phyloP scores from a whole-genome alignment of 1,140 invertebrate species.

The Pantala flavescens region DNA sequence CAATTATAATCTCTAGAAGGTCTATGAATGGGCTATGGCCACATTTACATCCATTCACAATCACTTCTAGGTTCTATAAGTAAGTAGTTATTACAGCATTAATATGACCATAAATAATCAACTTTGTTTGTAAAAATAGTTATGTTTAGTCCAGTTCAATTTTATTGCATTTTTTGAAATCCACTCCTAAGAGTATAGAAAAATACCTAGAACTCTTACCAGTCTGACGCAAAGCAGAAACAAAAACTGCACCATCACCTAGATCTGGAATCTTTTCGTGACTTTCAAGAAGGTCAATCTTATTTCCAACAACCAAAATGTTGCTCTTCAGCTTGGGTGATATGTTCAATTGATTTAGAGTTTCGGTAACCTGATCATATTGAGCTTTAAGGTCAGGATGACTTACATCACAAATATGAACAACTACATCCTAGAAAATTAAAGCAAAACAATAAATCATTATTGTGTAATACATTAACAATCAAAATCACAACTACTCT shows the following conservation, averaged over 20 bases:
- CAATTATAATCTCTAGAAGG: too few relatives aligned
- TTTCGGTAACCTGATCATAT: slow-evolving; percentile 56
- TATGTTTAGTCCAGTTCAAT: too few relatives aligned
- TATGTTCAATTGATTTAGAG: slow-evolving; percentile 49
- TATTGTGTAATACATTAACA: not conserved
- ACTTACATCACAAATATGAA: slow-evolving; percentile 74
- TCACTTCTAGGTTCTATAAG: too few relatives aligned
- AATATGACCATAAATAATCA: too few relatives aligned
- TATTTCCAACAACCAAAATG: not conserved
- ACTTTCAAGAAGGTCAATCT: not conserved
- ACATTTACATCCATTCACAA: too few relatives aligned
- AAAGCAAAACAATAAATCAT: slow-evolving; percentile 1
- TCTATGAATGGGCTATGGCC: too few relatives aligned
- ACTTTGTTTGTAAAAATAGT: too few relatives aligned
- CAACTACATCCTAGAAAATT: slow-evolving; percentile 57
- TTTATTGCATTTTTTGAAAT: too few relatives aligned
- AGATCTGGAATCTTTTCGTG: not conserved
- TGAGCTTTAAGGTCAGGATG: slow-evolving; percentile 65
- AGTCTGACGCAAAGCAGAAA: not conserved
- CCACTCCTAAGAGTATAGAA: too few relatives aligned
- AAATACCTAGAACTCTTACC: too few relatives aligned
- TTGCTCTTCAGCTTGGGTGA: slow-evolving; percentile 24
- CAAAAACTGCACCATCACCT: not conserved
- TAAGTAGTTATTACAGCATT: too few relatives aligned
- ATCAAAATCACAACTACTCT: not conserved